A percentile compares a stretch with the other conserved stretches of the same genome.
Conservation (phyloP, 2,888 invertebrate species). For the Drosophila quinaria region DNA sequence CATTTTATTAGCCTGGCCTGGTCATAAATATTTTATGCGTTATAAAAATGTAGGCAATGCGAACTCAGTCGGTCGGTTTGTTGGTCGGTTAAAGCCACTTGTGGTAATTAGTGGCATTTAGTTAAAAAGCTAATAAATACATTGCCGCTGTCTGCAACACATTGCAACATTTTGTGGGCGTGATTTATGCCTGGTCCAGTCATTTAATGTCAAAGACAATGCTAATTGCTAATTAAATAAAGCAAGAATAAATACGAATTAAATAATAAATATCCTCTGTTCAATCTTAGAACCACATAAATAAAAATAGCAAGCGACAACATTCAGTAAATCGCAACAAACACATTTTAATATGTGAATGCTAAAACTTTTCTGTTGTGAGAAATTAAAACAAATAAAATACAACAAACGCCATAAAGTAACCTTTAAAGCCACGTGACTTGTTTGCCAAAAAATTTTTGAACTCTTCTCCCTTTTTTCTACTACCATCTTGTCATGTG, state of each 20-base stretch:
- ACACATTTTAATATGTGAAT: conserved; percentile 21
- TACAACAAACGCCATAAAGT: conserved; percentile 36
- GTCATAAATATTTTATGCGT: conserved; percentile 76
- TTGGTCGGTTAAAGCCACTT: conserved; percentile 61
- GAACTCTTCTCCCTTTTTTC: conserved; percentile 19
- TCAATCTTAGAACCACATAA: not conserved
- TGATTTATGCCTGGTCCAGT: conserved; percentile 57
- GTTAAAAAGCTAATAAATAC: conserved; percentile 74
- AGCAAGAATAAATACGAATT: conserved; percentile 7
- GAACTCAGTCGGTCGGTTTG: conserved; percentile 1
- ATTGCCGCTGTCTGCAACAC: conserved; percentile 26
- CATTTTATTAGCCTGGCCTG: conserved; percentile 62
- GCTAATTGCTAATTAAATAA: conserved; percentile 59
- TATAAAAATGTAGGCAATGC: conserved; percentile 63
- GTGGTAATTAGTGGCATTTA: conserved; percentile 73
- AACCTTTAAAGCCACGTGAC: conserved; percentile 53
- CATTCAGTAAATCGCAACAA: not conserved
- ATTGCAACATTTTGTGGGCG: conserved; percentile 25
- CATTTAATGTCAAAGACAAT: conserved; percentile 46
- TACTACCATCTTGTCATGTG: not conserved
- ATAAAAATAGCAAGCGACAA: conserved; percentile 3
- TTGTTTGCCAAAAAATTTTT: conserved; percentile 40
- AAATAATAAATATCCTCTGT: conserved; percentile 4
- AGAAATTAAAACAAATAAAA: conserved; percentile 57
- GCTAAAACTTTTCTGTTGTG: conserved; percentile 6